Evolutionary conservation across 2,888 invertebrate species (phyloP), one percentile per base, ranked within the genome.

Genomic region (Busseola fusca): DNA sequence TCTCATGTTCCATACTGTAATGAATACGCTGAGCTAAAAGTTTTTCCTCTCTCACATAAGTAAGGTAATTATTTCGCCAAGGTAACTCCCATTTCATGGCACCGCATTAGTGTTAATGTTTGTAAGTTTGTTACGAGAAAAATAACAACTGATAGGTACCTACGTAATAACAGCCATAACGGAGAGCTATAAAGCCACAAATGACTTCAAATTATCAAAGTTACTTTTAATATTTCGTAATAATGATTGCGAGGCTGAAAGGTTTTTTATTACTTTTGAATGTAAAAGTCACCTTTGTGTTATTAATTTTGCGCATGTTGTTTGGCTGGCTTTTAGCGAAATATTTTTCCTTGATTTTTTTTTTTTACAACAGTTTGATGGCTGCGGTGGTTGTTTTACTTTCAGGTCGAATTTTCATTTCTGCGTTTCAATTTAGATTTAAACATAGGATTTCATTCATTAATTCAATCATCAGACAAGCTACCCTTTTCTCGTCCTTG

Each of bases 41-140:
- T 85, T 86, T 87, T 86, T 84, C 84, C 85, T 85, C 84, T 85
- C 82, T 86, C 74, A 84, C 86, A 87, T 89, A 92, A 88, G 85
- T 87, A 85, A 83, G 88, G 89, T 88, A 90, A 91, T 91, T 91
- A 92, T 91, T 90, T 88, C 81, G 86, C 87, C 85, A 89, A 87
- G 85, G 87, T 84, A 84, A 82, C 84, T 86, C 72, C 81, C 86
- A 85, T 89, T 90, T 84, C 84, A 87, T 85, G 83, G 84, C 72
- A 70, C 76, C 80, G 87, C 90, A 93, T 93, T 92, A 92, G 87
- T 86, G 88, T 84, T 90, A 91, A 92, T 91, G 91, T 90, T 87
- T 86, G 86, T 87, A 85, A 91, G 84, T 91, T 89, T 88, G 88
- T 88, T 89, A 87, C 87, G 86, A 88, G 87, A 89, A 90, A 90